phyloP scores from a whole-genome alignment of 2,113 vertebrate genomes.

The Microcebus lehilahytsara region DNA sequence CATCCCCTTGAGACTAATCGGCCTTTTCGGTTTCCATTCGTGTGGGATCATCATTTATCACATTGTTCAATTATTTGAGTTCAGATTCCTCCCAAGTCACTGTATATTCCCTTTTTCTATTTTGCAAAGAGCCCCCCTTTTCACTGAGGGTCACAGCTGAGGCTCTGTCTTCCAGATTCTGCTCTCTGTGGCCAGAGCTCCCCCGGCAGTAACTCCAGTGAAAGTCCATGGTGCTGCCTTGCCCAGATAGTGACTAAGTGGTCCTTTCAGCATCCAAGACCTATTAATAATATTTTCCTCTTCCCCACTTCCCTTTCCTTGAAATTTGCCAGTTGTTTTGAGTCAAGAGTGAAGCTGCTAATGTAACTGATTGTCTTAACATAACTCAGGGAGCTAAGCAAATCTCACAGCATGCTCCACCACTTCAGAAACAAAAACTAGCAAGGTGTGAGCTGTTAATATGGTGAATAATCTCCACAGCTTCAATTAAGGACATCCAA shows the following conservation, averaged over 20 bases:
- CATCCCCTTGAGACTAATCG: not conserved
- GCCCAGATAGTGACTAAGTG: not conserved
- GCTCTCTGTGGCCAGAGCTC: not conserved
- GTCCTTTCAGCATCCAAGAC: not conserved
- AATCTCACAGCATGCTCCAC: not conserved
- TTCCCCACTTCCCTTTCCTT: not conserved
- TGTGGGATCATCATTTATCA: not conserved
- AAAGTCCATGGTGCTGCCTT: not conserved
- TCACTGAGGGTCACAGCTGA: not conserved
- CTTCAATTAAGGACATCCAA: not conserved
- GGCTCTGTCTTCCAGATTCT: not conserved
- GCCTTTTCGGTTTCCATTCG: not conserved
- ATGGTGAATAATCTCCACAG: not conserved
- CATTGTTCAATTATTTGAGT: not conserved
- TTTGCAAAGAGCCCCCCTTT: not conserved
- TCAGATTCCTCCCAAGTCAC: not conserved
- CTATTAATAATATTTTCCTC: not conserved
- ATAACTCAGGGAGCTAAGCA: not conserved
- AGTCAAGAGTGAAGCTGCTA: not conserved
- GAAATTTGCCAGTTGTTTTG: not conserved
- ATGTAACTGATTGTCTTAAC: not conserved
- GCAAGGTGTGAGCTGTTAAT: constrained; percentile 41
- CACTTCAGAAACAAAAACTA: not conserved
- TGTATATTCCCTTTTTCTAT: not conserved
- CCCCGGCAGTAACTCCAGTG: fast-evolving